A percentile compares a stretch with the other conserved stretches of the same genome.
Evolutionary conservation across 2,797 vertebrate species (phyloP).

Genomic region (Podarcis siculus): DNA sequence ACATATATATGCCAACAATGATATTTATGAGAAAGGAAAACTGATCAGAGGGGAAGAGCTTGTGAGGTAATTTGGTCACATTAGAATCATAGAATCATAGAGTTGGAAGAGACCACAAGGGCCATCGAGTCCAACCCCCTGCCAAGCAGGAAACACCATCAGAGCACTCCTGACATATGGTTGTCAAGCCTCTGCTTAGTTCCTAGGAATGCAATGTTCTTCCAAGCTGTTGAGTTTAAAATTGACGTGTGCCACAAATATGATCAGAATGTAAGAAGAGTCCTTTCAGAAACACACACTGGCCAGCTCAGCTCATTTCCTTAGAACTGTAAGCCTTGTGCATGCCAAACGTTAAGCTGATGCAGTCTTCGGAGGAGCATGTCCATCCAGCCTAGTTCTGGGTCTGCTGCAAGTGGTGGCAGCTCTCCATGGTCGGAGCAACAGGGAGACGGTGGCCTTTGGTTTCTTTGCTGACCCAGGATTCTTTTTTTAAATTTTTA

Average conservation of each 20-base stretch:
- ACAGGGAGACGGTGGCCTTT: not conserved
- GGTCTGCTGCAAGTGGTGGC: not conserved
- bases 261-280: constrained; percentile 22
- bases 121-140: too few species aligned
- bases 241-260: not conserved
- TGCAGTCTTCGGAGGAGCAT: too few species aligned
- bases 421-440: too few species aligned
- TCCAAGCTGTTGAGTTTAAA: not conserved
- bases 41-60: not conserved
- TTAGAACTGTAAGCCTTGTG: constrained; percentile 37
- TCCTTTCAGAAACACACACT: constrained; percentile 28
- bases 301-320: constrained; percentile 39
- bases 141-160: too few species aligned
- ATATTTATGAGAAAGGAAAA: constrained; percentile 15
- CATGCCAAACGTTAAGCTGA: constrained; percentile 2
- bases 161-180: too few species aligned
- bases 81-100: too few species aligned
- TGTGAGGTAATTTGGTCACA: not conserved
- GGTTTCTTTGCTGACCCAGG: too few species aligned
- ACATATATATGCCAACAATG: too few species aligned
- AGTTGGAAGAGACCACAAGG: too few species aligned
- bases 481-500: not conserved
- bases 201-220: constrained; percentile 1
- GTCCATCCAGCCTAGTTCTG: not conserved
- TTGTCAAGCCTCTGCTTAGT: too few species aligned